Conservation (phyloP, 2,888 invertebrate species). For the Autographa gamma region DNA sequence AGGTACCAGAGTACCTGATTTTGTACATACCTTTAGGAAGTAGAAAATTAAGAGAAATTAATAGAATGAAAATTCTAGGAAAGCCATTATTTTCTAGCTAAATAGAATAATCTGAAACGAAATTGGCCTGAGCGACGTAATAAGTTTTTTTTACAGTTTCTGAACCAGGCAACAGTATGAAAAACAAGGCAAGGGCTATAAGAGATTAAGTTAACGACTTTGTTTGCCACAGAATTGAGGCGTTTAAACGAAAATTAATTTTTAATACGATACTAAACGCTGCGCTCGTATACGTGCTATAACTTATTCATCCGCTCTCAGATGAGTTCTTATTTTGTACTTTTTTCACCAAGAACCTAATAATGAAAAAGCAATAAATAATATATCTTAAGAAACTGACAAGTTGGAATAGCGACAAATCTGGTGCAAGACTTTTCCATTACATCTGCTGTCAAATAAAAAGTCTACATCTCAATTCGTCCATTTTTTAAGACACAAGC, state of each 20-base stretch:
- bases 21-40: too few relatives aligned
- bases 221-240: conserved; percentile 22
- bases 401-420: too few relatives aligned
- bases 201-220: conserved; percentile 28
- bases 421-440: too few relatives aligned
- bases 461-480: too few relatives aligned
- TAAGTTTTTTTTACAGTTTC: not conserved
- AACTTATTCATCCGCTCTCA: conserved; percentile 45
- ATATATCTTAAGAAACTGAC: too few relatives aligned
- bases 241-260: conserved; percentile 27
- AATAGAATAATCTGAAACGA: not conserved
- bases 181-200: not conserved
- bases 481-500: too few relatives aligned
- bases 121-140: not conserved
- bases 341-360: not conserved
- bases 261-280: conserved; percentile 41
- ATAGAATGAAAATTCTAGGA: too few relatives aligned
- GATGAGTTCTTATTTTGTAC: conserved; percentile 25
- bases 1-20: too few relatives aligned
- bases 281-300: conserved; percentile 19
- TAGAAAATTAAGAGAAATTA: too few relatives aligned
- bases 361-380: too few relatives aligned
- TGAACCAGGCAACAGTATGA: not conserved
- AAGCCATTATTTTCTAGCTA: too few relatives aligned
- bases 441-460: too few relatives aligned